phyloP scores from a whole-genome alignment of 2,888 invertebrate genomes.

The Pedicia rivosa region DNA sequence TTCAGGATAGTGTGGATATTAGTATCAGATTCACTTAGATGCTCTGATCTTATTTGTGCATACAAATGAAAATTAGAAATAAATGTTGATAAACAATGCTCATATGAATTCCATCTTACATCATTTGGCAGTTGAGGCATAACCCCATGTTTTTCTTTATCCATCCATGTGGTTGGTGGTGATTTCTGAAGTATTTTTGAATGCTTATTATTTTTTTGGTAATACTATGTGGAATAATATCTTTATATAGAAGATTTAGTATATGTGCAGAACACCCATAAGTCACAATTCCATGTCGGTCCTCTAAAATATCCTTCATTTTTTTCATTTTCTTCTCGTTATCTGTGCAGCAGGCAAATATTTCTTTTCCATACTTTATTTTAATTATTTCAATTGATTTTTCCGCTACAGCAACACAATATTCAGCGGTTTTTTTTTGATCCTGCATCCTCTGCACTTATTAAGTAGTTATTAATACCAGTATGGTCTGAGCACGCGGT shows the following conservation, averaged over 20 bases:
- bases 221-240: background rate
- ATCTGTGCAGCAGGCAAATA: background rate
- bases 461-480: background rate
- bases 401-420: background rate
- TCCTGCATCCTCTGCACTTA: background rate
- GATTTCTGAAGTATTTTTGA: no score
- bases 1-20: constrained; percentile 6
- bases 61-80: no score
- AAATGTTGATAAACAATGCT: no score
- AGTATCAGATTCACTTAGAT: background rate
- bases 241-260: background rate
- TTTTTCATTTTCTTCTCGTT: background rate
- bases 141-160: no score
- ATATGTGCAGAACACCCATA: no score
- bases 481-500: constrained; percentile 2
- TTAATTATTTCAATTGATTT: background rate
- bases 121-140: no score
- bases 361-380: background rate
- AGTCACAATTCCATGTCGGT: background rate
- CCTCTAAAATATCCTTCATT: constrained; percentile 1
- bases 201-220: constrained; percentile 11
- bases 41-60: no score
- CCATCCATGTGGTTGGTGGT: no score
- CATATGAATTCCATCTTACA: no score
- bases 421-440: background rate